phyloP scores from a whole-genome alignment of 1,140 invertebrate genomes.

The Anadara kagoshimensis region DNA sequence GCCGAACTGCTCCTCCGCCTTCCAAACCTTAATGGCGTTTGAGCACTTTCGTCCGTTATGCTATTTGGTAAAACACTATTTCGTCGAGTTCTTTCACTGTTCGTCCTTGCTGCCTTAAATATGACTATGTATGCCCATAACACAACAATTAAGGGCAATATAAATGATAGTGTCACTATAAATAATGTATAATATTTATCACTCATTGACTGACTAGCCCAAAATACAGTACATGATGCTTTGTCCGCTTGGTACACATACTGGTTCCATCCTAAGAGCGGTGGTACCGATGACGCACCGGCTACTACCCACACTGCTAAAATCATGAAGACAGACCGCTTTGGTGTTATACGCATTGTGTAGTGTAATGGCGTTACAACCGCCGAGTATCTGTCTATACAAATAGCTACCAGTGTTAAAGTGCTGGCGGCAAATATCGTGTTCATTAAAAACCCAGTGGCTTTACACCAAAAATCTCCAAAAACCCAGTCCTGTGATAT shows the following conservation, averaged over 20 bases:
- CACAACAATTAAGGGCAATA: slow-evolving; percentile 81
- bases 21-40: slow-evolving; percentile 49
- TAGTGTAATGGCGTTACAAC: slow-evolving; percentile 75
- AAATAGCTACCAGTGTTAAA: slow-evolving; percentile 86
- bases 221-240: slow-evolving; percentile 65
- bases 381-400: slow-evolving; percentile 88
- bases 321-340: slow-evolving; percentile 82
- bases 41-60: slow-evolving; percentile 38
- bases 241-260: slow-evolving; percentile 67
- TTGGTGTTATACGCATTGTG: slow-evolving; percentile 82
- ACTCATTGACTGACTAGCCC: slow-evolving; percentile 44
- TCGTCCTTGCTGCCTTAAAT: slow-evolving; percentile 82
- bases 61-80: slow-evolving; percentile 76
- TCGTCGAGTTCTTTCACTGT: slow-evolving; percentile 81
- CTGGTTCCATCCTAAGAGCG: slow-evolving; percentile 66
- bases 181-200: slow-evolving; percentile 65
- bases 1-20: slow-evolving; percentile 63
- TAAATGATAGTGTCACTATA: slow-evolving; percentile 73
- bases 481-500: slow-evolving; percentile 67
- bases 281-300: slow-evolving; percentile 61
- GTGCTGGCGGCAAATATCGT: slow-evolving; percentile 78
- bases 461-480: slow-evolving; percentile 72
- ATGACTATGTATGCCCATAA: slow-evolving; percentile 84
- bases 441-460: slow-evolving; percentile 76
- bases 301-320: slow-evolving; percentile 78